Percentiles rank a stretch among this genome's conserved stretches.
Conservation (phyloP, 53 echinoderm and acorn worm species). For the Crossaster papposus region DNA sequence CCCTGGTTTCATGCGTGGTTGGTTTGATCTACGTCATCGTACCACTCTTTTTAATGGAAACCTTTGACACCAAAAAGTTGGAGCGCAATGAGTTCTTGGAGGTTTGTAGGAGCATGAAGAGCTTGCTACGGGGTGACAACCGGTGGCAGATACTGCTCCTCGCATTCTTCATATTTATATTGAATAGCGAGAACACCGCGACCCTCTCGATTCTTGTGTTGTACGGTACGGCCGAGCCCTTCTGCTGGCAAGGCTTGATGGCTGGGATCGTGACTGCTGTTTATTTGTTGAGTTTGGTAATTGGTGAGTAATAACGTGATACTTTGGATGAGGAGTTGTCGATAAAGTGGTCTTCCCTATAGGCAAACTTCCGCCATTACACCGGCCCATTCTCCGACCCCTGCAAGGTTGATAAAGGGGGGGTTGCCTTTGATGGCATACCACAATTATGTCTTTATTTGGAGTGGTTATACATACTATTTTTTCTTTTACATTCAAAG, state of each 20-base stretch:
- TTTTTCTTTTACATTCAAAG: no score
- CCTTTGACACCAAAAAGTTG: neutral
- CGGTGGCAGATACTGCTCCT: conserved; percentile 30
- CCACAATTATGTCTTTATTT: no score
- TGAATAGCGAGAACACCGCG: neutral
- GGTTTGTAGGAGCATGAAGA: neutral
- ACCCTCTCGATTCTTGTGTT: conserved; percentile 29
- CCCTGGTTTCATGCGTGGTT: conserved; percentile 10
- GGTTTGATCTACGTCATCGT: conserved; percentile 40
- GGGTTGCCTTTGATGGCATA: no score
- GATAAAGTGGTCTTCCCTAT: no score
- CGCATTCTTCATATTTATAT: conserved; percentile 26
- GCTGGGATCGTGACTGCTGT: conserved; percentile 46
- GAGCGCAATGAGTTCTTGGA: neutral
- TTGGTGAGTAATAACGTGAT: neutral
- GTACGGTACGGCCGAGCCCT: conserved; percentile 60
- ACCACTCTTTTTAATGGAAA: conserved; percentile 58
- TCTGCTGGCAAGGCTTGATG: conserved; percentile 53
- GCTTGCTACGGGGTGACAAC: neutral
- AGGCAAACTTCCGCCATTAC: no score
- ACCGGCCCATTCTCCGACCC: no score
- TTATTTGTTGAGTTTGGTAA: neutral
- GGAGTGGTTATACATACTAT: no score
- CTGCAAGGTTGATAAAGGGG: no score
- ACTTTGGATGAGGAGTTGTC: no score